Evolutionary conservation across 2,888 invertebrate species (phyloP).

Genomic region (Thera britannica): DNA sequence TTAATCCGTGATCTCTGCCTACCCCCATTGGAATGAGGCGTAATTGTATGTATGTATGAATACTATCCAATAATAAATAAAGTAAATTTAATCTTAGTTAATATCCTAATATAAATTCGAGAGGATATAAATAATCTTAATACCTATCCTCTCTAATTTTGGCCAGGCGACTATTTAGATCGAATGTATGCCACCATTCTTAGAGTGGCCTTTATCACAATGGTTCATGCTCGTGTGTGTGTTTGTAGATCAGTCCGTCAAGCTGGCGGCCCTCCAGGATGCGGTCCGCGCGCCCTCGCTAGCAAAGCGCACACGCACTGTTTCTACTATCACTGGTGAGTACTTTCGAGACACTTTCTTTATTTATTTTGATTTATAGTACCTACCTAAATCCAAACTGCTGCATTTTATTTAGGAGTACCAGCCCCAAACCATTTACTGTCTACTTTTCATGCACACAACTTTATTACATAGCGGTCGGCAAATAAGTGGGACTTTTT

Average conservation of each 20-base stretch:
- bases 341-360: slow-evolving; percentile 19
- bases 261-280: slow-evolving; percentile 93
- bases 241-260: slow-evolving; percentile 83
- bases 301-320: slow-evolving; percentile 85
- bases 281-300: slow-evolving; percentile 89
- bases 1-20: no score
- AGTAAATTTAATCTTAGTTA: no score
- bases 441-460: no score
- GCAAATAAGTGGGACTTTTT: neutral
- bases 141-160: slow-evolving; percentile 15
- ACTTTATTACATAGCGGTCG: neutral
- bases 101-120: no score
- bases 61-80: no score
- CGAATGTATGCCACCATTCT: slow-evolving; percentile 11
- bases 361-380: no score
- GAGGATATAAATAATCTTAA: no score
- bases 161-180: slow-evolving; percentile 14
- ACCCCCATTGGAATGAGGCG: no score
- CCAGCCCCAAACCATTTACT: no score
- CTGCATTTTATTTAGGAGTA: no score
- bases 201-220: slow-evolving; percentile 23
- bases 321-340: slow-evolving; percentile 89
- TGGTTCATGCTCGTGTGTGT: slow-evolving; percentile 28
- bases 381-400: no score
- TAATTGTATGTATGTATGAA: no score